Conservation (phyloP, 2,113 vertebrate genomes). For the Pitta sordida region DNA sequence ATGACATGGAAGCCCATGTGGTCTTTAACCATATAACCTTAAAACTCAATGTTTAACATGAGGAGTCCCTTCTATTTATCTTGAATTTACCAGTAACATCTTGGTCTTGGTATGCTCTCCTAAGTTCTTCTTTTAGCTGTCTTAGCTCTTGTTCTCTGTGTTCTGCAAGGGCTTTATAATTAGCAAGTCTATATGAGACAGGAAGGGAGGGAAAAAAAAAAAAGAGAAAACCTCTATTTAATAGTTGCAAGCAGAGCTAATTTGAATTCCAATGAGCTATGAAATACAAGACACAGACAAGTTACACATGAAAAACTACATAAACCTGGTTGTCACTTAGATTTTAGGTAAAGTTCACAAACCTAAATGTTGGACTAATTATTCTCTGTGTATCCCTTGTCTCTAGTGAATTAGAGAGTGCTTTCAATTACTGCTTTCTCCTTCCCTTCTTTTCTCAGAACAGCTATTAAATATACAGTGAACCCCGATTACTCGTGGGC, state of each 20-base stretch:
- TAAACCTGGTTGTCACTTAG: not conserved
- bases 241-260: not conserved
- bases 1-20: accelerated
- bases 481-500: too few species aligned
- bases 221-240: not conserved
- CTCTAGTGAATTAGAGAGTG: not conserved
- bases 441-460: not conserved
- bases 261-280: not conserved
- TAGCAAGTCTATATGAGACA: constrained; percentile 58
- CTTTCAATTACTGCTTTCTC: not conserved
- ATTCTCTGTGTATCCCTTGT: not conserved
- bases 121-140: constrained; percentile 81
- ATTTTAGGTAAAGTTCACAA: not conserved
- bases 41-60: not conserved
- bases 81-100: constrained; percentile 80
- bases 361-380: not conserved
- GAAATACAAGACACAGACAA: not conserved
- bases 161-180: constrained; percentile 70
- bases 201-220: not conserved
- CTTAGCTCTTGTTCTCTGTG: constrained; percentile 76
- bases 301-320: not conserved
- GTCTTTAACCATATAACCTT: not conserved
- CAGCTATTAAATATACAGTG: not conserved
- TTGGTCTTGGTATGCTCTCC: constrained; percentile 75
- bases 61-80: not conserved